A percentile compares a stretch with the other conserved stretches of the same genome.
These are phyloP conservation scores for Dryadula phaetusa DNA, from an alignment of 2,888 invertebrate genomes.

Conservation along the genomic window DNA sequence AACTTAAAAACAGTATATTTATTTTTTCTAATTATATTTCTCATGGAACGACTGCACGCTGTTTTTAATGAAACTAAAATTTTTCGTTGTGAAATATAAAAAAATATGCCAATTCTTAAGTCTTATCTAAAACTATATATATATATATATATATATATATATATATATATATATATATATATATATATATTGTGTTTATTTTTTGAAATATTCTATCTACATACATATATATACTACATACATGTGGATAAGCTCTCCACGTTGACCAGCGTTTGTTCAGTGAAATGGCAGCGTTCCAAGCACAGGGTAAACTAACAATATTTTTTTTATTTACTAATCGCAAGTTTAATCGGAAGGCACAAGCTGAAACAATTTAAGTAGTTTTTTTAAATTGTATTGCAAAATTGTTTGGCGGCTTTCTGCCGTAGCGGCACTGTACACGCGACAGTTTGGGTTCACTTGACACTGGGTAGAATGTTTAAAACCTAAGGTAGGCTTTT, in stretches of 20 bases:
- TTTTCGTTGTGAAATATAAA: background rate
- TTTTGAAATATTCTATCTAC: slow-evolving; percentile 4
- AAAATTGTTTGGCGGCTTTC: background rate
- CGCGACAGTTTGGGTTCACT: background rate
- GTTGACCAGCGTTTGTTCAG: slow-evolving; percentile 14
- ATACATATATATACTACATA: too few relatives aligned
- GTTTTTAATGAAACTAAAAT: background rate
- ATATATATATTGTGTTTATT: too few relatives aligned
- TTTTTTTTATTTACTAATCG: slow-evolving; percentile 24
- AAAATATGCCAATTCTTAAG: too few relatives aligned
- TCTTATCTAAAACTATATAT: too few relatives aligned
- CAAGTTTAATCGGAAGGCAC: slow-evolving; percentile 10
- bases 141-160: too few relatives aligned
- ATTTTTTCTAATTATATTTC: slow-evolving; percentile 19
- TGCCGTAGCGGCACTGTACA: background rate
- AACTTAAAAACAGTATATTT: slow-evolving; percentile 14
- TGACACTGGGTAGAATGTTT: background rate
- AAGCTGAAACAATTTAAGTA: slow-evolving; percentile 8
- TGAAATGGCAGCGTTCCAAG: slow-evolving; percentile 25
- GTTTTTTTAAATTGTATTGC: background rate
- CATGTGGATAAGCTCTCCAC: slow-evolving; percentile 7
- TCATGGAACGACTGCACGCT: background rate
- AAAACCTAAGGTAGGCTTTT: background rate
- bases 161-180: too few relatives aligned
- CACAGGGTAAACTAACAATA: slow-evolving; percentile 7